Evolutionary conservation across 2,113 vertebrate species (phyloP).

Genomic region (Callithrix jacchus): DNA sequence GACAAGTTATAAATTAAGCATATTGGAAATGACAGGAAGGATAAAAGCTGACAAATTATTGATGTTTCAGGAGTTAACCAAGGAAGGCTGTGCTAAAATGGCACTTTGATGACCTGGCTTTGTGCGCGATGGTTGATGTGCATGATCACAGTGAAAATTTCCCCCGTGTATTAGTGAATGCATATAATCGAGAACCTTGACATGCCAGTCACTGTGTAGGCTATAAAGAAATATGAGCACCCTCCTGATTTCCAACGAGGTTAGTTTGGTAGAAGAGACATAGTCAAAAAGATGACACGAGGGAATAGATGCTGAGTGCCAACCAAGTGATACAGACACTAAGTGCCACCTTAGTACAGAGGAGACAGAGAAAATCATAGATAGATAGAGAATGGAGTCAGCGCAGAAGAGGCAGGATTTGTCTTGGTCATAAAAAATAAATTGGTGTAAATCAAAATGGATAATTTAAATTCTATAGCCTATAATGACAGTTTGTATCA

Average conservation of each 20-base stretch:
- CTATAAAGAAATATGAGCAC: not conserved
- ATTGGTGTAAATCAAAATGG: not conserved
- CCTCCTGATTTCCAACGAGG: not conserved
- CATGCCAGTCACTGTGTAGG: not conserved
- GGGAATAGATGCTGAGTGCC: not conserved
- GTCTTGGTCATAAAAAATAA: slow-evolving; percentile 12
- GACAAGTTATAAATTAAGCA: slow-evolving; percentile 58
- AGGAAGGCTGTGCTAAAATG: not conserved
- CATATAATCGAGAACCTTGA: not conserved
- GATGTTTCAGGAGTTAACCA: not conserved
- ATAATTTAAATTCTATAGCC: not conserved
- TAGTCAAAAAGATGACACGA: not conserved
- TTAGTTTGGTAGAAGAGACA: not conserved
- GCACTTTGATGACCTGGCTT: not conserved
- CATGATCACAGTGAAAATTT: not conserved
- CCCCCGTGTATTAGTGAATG: not conserved
- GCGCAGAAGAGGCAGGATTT: not conserved
- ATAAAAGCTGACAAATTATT: slow-evolving; percentile 40
- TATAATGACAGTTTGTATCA: not conserved
- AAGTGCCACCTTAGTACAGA: not conserved
- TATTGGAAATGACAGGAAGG: slow-evolving; percentile 48
- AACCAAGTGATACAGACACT: not conserved
- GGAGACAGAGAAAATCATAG: not conserved
- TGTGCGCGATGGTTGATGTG: not conserved
- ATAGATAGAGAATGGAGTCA: not conserved